These are phyloP conservation scores for Lissocephala sabroskyi DNA, from an alignment of 2,888 invertebrate species.

Conservation along the genomic window DNA sequence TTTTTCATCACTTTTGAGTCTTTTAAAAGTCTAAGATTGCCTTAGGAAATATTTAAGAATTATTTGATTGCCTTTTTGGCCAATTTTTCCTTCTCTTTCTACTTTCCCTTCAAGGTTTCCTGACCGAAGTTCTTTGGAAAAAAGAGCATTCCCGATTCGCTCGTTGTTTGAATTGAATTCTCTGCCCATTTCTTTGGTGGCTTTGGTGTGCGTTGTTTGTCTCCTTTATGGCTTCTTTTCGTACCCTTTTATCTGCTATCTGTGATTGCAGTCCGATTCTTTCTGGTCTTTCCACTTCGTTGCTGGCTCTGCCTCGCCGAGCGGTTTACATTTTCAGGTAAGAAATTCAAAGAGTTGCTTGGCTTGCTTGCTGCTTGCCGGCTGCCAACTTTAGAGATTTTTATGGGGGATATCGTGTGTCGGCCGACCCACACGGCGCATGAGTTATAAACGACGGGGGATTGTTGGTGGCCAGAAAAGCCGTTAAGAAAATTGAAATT, in stretches of 20 bases:
- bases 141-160: no score
- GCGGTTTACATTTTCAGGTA: slow-evolving; percentile 58
- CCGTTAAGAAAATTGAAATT: no score
- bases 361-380: background rate
- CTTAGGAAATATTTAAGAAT: no score
- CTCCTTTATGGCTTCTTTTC: slow-evolving; percentile 63
- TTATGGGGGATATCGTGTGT: slow-evolving; percentile 42
- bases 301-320: background rate
- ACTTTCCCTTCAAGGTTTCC: slow-evolving; percentile 16
- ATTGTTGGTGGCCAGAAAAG: slow-evolving; percentile 17
- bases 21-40: no score
- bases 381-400: no score
- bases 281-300: slow-evolving; percentile 17
- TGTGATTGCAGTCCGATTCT: slow-evolving; percentile 54
- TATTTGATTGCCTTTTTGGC: no score
- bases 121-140: no score
- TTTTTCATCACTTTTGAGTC: no score
- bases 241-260: slow-evolving; percentile 59
- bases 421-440: slow-evolving; percentile 16
- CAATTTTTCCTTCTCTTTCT: slow-evolving; percentile 12
- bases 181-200: no score
- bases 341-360: background rate
- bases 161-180: no score
- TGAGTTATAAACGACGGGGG: slow-evolving; percentile 26
- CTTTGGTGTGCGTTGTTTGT: slow-evolving; percentile 48